A percentile compares a stretch with the other conserved stretches of the same genome.
Conservation (phyloP, 2,797 vertebrate genomes). For the Sebastes glaucus region DNA sequence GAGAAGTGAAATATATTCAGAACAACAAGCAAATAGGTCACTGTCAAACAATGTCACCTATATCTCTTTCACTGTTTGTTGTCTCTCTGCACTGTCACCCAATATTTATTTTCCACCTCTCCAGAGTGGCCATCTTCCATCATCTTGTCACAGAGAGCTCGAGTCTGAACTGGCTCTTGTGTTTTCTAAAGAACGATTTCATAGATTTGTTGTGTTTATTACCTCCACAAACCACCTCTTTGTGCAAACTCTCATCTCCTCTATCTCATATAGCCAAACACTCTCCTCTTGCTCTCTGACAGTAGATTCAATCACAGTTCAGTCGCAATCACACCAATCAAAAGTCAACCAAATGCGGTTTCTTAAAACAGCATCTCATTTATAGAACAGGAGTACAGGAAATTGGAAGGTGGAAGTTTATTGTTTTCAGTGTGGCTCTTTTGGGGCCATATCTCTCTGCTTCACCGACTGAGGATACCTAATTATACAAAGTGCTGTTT, state of each 20-base stretch:
- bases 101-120: not conserved
- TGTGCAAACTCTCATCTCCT: not conserved
- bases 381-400: constrained; percentile 27
- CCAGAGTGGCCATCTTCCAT: not conserved
- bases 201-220: constrained; percentile 5
- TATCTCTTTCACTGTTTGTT: not conserved
- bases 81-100: not conserved
- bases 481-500: constrained; percentile 72
- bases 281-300: constrained; percentile 2
- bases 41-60: not conserved
- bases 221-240: not conserved
- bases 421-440: constrained; percentile 31
- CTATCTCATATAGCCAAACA: not conserved
- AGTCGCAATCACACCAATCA: constrained; percentile 3
- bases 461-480: constrained; percentile 10
- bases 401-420: constrained; percentile 36
- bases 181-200: not conserved
- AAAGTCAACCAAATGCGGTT: not conserved
- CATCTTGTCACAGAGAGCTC: constrained; percentile 1
- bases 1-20: not conserved
- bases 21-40: constrained; percentile 23
- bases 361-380: constrained; percentile 26
- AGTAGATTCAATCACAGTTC: constrained; percentile 24
- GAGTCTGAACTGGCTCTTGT: not conserved
- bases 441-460: not conserved